Conservation (phyloP, 2,797 vertebrate species). For the Rhinella marina region DNA sequence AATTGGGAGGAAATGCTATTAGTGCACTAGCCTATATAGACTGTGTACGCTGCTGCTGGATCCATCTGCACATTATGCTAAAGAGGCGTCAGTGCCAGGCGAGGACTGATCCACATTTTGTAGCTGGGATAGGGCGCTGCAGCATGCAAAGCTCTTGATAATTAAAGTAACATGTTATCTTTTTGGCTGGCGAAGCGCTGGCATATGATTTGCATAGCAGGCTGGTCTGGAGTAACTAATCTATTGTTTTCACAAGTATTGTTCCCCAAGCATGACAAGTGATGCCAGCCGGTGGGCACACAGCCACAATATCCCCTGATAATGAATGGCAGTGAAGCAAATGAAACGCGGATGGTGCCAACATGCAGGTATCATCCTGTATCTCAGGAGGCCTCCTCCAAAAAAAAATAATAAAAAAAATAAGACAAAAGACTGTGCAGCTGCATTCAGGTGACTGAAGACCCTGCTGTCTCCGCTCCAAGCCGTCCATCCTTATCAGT, state of each 20-base stretch:
- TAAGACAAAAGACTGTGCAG: slow-evolving; percentile 1
- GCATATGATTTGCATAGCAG: slow-evolving; percentile 49
- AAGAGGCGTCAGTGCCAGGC: neutral
- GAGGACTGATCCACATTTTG: slow-evolving; percentile 6
- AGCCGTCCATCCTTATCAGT: slow-evolving; percentile 17
- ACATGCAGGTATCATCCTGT: slow-evolving; percentile 53
- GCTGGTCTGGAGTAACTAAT: slow-evolving; percentile 43
- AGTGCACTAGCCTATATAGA: neutral
- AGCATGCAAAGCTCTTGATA: slow-evolving; percentile 25
- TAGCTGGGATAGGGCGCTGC: neutral
- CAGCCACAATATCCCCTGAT: slow-evolving; percentile 48
- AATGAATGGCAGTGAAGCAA: slow-evolving; percentile 45
- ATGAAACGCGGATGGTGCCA: slow-evolving; percentile 31
- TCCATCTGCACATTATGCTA: neutral
- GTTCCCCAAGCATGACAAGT: slow-evolving; percentile 53
- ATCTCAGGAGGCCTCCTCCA: slow-evolving; percentile 40
- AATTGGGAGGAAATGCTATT: neutral
- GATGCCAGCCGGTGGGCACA: slow-evolving; percentile 56
- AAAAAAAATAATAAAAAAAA: neutral
- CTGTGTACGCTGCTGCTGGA: neutral
- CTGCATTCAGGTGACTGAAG: slow-evolving; percentile 20
- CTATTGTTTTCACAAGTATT: slow-evolving; percentile 56
- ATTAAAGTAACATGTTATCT: slow-evolving; percentile 56
- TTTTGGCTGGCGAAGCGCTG: slow-evolving; percentile 15
- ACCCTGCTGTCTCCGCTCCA: slow-evolving; percentile 26